A percentile compares a stretch with the other conserved stretches of the same genome.
Conservation (phyloP, 2,888 invertebrate species). For the Xiphydria camelus region DNA sequence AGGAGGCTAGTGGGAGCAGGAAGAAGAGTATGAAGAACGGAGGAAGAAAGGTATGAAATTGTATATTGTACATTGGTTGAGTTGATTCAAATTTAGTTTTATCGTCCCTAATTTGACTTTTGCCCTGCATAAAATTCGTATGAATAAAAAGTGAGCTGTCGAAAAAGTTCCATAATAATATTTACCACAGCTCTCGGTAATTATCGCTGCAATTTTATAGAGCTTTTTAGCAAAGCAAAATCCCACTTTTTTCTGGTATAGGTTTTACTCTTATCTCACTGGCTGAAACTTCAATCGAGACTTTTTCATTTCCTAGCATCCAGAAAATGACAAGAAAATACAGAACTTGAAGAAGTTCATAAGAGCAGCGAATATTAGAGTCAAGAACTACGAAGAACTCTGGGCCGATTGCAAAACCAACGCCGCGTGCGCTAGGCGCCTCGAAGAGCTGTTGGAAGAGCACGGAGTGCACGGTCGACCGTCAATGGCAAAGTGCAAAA, state of each 20-base stretch:
- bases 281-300: no score
- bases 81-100: no score
- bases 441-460: constrained; percentile 40
- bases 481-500: constrained; percentile 46
- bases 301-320: no score
- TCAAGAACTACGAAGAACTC: constrained; percentile 40
- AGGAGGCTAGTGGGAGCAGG: constrained; percentile 6
- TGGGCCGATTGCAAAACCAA: constrained; percentile 41
- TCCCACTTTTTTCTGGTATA: no score
- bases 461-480: constrained; percentile 44
- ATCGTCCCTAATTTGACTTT: no score
- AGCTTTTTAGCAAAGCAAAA: no score
- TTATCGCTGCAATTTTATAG: no score
- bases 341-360: constrained; percentile 41
- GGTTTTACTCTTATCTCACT: no score
- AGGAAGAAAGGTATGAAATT: constrained; percentile 8
- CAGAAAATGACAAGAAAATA: constrained; percentile 33
- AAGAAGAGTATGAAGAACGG: constrained; percentile 11
- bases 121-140: no score
- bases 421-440: constrained; percentile 31
- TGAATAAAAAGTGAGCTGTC: no score
- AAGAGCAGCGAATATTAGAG: constrained; percentile 39
- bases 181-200: no score
- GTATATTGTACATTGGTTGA: constrained; percentile 1
- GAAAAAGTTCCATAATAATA: no score